Conservation (phyloP, 2,797 vertebrate genomes). For the Nasua narica region DNA sequence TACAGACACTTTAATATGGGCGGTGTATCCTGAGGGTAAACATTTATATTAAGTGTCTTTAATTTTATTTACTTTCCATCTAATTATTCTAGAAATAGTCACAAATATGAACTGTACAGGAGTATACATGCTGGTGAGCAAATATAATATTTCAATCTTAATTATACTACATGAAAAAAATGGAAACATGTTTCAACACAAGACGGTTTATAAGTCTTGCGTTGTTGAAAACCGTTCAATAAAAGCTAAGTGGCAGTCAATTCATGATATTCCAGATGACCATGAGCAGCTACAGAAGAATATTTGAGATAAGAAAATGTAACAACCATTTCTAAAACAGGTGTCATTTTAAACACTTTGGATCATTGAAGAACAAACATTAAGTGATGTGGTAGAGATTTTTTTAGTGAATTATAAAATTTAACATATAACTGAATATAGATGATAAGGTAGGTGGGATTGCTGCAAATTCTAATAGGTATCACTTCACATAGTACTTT, state of each 20-base stretch:
- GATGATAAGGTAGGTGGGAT: background rate
- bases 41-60: slow-evolving; percentile 52
- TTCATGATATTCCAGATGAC: background rate
- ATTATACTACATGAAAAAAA: background rate
- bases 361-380: background rate
- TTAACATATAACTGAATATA: background rate
- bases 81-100: slow-evolving; percentile 57
- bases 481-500: background rate
- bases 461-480: background rate
- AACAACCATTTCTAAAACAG: slow-evolving; percentile 7
- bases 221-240: background rate
- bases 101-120: background rate
- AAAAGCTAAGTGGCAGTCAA: background rate
- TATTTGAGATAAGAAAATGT: background rate
- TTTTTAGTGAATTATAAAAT: background rate
- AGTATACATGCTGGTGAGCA: background rate
- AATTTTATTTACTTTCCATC: slow-evolving; percentile 47
- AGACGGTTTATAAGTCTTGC: background rate
- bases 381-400: background rate
- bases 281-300: background rate
- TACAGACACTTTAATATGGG: slow-evolving; percentile 44
- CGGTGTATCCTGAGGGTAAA: slow-evolving; percentile 16
- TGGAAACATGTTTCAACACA: background rate
- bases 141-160: background rate
- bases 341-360: slow-evolving; percentile 3